Evolutionary conservation across 2,888 invertebrate genomes (phyloP).

Genomic region (Rhaphigaster nebulosa): DNA sequence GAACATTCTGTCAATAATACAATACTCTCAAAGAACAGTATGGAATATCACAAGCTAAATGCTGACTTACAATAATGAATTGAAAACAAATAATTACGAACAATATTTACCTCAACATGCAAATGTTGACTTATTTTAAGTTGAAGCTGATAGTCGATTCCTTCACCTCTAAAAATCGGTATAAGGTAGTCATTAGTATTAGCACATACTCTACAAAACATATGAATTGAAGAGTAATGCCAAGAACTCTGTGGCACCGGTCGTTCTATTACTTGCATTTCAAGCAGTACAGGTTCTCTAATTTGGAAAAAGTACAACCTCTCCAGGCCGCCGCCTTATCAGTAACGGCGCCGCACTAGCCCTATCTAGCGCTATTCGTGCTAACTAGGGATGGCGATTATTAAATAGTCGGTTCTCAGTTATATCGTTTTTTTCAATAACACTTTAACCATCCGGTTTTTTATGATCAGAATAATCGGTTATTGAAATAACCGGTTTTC

Average conservation of each 20-base stretch:
- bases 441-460: no score
- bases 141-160: conserved; percentile 39
- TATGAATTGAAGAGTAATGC: conserved; percentile 14
- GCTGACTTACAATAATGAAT: background rate
- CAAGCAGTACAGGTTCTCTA: background rate
- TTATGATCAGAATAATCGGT: no score
- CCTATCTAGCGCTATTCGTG: no score
- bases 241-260: background rate
- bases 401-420: no score
- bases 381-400: no score
- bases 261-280: conserved; percentile 33
- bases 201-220: conserved; percentile 73
- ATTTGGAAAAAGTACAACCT: no score
- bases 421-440: no score
- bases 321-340: no score
- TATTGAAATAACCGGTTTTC: no score
- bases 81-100: conserved; percentile 39
- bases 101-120: conserved; percentile 73
- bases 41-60: background rate
- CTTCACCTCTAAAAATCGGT: conserved; percentile 75
- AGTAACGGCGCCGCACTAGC: no score
- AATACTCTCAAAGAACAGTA: background rate
- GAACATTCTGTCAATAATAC: background rate
- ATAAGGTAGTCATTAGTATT: conserved; percentile 72
- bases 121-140: conserved; percentile 76